Base-by-base conservation (phyloP, 1,140 invertebrate species). In the Bombus terrestris region DNA sequence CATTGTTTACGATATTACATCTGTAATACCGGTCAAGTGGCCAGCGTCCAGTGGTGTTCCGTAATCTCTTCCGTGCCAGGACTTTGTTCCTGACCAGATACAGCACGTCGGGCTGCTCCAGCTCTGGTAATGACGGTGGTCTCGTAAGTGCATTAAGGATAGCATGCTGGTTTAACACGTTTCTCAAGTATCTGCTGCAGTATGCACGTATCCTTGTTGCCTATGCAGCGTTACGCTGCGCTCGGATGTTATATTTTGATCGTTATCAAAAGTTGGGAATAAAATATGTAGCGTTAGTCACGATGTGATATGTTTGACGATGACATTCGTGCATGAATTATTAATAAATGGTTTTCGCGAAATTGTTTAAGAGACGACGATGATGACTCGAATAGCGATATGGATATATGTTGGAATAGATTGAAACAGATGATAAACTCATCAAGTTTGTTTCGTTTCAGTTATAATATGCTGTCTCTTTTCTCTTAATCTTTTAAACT, bases 1-100 rank as follows among this genome's bases (percentile, higher is more conserved):
- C 87, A 76, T 90, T 93, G 92, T 93, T 93, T 93, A 93, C 86
- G 92, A 93, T 93, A 93, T 93, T 93, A 92, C 92, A 88, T 92
- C 87, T 92, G 91, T 92, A 92, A 92, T 92, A 86, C 90, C 81
- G 89, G 88, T 92, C 92, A 92, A 93, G 92, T 93, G 90, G 88
- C 87, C 92, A 92, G 71, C 75, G 91, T 90, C 90, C 92, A 86
- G 68, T 68, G 82, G 78, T 43, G 69, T 86, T 87, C 57, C 89
- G 88, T 93, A 93, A 93, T 93, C 92, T 93, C 92, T 83, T 90
- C 87, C 81, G 68, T 78, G 74, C 87, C 92, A 91, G 89, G 59
- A 80, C 81, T 81, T 88, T 73, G 87, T 77, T 87, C 88, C 81
- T 91, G 79, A 39, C 87, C 87, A 93, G 92, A 93, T 93, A 93